These are phyloP conservation scores for Thalassaphorura encarpata DNA, from an alignment of 1,140 invertebrate genomes.

Conservation along the genomic window DNA sequence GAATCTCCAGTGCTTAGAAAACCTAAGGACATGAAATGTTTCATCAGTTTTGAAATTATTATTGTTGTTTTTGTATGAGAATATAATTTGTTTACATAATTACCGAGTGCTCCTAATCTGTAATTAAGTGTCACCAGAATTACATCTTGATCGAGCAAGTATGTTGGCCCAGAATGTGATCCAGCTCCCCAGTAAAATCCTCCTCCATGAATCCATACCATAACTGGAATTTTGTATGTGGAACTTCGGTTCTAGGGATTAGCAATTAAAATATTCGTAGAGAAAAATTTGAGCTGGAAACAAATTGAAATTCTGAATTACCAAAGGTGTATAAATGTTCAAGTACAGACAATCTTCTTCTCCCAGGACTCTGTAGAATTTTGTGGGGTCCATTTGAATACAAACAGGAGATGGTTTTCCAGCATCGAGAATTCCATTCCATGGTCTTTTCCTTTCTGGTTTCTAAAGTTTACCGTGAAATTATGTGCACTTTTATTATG, in stretches of 20 bases:
- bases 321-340: slow-evolving; percentile 46
- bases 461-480: neutral
- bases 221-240: slow-evolving; percentile 8
- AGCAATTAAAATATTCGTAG: neutral
- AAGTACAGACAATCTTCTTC: slow-evolving; percentile 34
- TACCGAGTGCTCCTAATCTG: slow-evolving; percentile 14
- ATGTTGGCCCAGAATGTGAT: slow-evolving; percentile 2
- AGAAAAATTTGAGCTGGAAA: neutral
- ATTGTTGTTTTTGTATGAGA: neutral
- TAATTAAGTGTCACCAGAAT: slow-evolving; percentile 18
- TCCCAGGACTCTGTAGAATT: slow-evolving; percentile 14
- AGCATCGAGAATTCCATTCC: slow-evolving; percentile 13
- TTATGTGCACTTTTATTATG: neutral
- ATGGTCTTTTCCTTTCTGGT: slow-evolving; percentile 12
- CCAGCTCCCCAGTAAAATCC: slow-evolving; percentile 1
- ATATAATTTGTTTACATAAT: neutral
- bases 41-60: neutral
- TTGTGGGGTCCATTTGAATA: slow-evolving; percentile 17
- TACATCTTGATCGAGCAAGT: slow-evolving; percentile 12
- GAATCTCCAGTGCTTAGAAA: slow-evolving; percentile 15
- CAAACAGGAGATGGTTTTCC: slow-evolving; percentile 8
- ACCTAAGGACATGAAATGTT: slow-evolving; percentile 3
- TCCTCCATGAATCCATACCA: slow-evolving; percentile 23
- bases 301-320: slow-evolving; percentile 5
- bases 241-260: neutral